Evolutionary conservation across 2,113 vertebrate genomes (phyloP).

Genomic region (Chloebia gouldiae): DNA sequence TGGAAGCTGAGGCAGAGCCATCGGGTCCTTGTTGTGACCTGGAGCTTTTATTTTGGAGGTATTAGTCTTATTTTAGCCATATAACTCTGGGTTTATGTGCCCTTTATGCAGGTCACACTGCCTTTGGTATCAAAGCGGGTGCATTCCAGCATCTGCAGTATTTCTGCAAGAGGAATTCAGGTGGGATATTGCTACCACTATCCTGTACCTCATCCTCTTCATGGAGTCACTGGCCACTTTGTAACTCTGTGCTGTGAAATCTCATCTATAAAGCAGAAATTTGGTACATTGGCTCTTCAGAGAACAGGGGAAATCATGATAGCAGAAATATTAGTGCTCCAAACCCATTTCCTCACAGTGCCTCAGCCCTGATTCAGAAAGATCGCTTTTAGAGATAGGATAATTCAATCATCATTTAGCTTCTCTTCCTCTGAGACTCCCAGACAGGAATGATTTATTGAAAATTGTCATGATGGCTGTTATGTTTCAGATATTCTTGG

Average conservation of each 20-base stretch:
- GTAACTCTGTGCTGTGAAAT: background rate
- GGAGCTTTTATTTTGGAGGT: rapidly evolving
- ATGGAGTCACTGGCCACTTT: background rate
- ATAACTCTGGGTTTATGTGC: background rate
- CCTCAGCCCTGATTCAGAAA: background rate
- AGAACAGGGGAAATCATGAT: background rate
- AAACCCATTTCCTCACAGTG: background rate
- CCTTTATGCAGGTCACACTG: background rate
- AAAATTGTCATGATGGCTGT: conserved; percentile 34
- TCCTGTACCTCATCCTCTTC: background rate
- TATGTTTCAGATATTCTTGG: conserved; percentile 8
- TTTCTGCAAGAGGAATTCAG: background rate
- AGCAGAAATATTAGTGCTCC: background rate
- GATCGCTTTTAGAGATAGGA: conserved; percentile 11
- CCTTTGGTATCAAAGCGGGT: background rate
- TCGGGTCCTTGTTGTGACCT: background rate
- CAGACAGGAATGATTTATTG: background rate
- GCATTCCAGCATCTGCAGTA: background rate
- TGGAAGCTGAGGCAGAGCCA: background rate
- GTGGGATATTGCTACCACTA: background rate
- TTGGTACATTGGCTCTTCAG: background rate
- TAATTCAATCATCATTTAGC: conserved; percentile 48
- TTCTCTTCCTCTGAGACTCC: conserved; percentile 30
- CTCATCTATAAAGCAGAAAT: background rate
- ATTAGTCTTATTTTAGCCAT: background rate